Base-by-base conservation (phyloP, 1,140 invertebrate species). In the Drosophila quadrilineata region DNA sequence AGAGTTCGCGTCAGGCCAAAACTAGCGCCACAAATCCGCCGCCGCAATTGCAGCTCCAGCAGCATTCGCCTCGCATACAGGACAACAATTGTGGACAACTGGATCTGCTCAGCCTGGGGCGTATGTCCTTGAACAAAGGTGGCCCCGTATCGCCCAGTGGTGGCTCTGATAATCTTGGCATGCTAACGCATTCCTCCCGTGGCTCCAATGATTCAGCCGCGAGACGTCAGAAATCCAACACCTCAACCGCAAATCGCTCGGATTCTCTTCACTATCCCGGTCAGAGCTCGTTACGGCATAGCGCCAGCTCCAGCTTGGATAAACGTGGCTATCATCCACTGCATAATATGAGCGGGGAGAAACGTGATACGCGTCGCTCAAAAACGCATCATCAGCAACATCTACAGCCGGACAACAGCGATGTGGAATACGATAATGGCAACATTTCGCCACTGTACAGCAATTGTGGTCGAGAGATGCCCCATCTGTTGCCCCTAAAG, bases 401-500 rank as follows among this genome's bases (percentile, higher is more conserved):
- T 12, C 58, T 87, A 21, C 79, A 79, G 29, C 70, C 77, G 14
- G 77, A 86, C 50, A 72, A 75, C 50, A 89, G 88, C 41, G 88
- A 90, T 72, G 86, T 87, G 16, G 92, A 91, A 45, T 91, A 92
- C 2, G 91, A 93, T n/a, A 92, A 92, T 26, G 92, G 91, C 0
- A 92, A 92, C 31, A 91, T 90, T 6, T 93, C 93, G 9, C 94
- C 94, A 0, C 84, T 95, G 22, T 95, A 95, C 77, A 94, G 93
- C 52, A 95, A 95, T 89, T 93, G 94, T 91, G 94, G 94, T 80
- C 91, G 92, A 71, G 92, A 92, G 72, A 92, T 92, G 90, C 92
- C 93, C 40, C 95, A 96, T 88, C 90, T 96, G 40, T 88, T 96
- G 73, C 95, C 96, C 2, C 90, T 97, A 48, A 96, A 97, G 85